Conservation (phyloP, 1,140 invertebrate genomes). For the Ceratitis capitata region DNA sequence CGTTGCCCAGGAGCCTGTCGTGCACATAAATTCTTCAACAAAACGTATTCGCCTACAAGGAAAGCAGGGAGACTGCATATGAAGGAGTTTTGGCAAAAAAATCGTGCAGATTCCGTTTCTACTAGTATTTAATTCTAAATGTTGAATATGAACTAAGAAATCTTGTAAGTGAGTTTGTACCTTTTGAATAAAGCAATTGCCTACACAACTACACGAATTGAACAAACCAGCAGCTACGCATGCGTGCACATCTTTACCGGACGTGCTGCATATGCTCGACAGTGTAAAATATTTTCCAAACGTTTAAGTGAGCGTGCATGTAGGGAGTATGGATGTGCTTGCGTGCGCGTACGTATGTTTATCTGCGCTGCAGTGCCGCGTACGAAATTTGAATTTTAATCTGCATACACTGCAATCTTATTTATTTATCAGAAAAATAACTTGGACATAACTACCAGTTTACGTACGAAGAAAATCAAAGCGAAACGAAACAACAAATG, state of each 20-base stretch:
- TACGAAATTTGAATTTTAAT: constrained; percentile 37
- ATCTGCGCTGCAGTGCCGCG: neutral
- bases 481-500: neutral
- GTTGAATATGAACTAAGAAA: too few relatives aligned
- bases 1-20: too few relatives aligned
- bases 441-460: neutral
- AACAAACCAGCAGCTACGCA: neutral
- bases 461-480: neutral
- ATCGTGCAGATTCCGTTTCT: too few relatives aligned
- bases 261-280: neutral
- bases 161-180: too few relatives aligned
- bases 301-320: neutral
- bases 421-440: constrained; percentile 27
- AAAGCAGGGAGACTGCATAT: too few relatives aligned
- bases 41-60: too few relatives aligned
- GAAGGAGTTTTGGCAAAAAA: too few relatives aligned
- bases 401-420: constrained; percentile 16
- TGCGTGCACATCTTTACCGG: neutral
- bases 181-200: too few relatives aligned
- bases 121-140: too few relatives aligned
- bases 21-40: too few relatives aligned
- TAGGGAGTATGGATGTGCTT: neutral
- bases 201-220: too few relatives aligned
- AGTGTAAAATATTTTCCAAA: neutral
- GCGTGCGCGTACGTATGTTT: neutral